Evolutionary conservation across 1,140 invertebrate genomes (phyloP), one percentile per base, ranked within the genome.

Genomic region (Sweltsa coloradensis): DNA sequence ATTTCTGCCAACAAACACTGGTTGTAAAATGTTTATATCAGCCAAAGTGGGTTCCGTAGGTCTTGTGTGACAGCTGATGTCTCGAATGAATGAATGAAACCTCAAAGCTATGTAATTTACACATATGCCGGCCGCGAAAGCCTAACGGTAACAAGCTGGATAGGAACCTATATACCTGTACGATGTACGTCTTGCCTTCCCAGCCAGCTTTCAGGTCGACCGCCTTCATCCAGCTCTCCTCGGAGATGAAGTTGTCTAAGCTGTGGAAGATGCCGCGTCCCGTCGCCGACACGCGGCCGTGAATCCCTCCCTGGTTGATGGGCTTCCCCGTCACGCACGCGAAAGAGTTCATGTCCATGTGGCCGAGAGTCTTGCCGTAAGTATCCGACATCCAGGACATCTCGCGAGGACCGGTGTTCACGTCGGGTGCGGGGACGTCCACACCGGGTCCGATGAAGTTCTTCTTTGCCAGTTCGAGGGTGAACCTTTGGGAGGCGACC

Each of bases 281-380:
- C n/a, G 89, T 93, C 5, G 89, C 89, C n/a, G 84, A 82, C 19
- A 80, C 75, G 34, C 89, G 70, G 1, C 90, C 90, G 61, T 89
- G 84, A 52, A 94, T 89, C 21, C 76, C 76, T 13, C 75, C 76
- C 21, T 72, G 64, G 44, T 74, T 69, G 34, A 94, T 86, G 0
- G 88, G 87, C 60, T 92, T 92, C 5, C 89, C 89, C 3, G 88
- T 92, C 9, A 89, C 79, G 64, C 85, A 89, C 3, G 85, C 89
- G 51, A 78, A 72, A 1, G 84, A 77, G 65, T 94, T 89, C 45
- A 91, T 76, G 60, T 93, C 86, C 45, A 74, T 69, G 57, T 84
- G 79, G 27, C 61, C 79, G 46, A 84, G 70, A 3, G 85, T 88
- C 60, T 85, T 83, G 1, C 76, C 68, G 59, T 86, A 91, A 1